Percentiles rank a stretch among this genome's conserved stretches.
Conservation (phyloP, 2,888 invertebrate genomes). For the Pyrochroa serraticornis region DNA sequence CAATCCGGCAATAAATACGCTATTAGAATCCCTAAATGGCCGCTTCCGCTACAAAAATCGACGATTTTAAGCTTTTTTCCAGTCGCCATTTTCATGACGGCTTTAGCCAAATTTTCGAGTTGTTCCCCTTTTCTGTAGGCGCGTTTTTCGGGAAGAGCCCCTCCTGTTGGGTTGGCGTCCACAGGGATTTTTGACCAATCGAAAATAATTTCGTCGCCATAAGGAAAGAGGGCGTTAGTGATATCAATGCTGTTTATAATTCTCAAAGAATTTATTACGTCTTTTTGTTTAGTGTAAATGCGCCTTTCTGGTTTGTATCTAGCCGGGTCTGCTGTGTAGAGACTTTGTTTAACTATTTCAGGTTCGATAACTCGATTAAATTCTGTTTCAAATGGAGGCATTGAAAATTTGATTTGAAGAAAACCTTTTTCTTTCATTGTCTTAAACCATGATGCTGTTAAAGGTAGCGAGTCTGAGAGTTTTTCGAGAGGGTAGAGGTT, state of each 20-base stretch:
- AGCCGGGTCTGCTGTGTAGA: constrained; percentile 80
- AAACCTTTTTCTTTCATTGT: constrained; percentile 45
- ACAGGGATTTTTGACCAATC: constrained; percentile 76
- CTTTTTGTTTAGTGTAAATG: constrained; percentile 76
- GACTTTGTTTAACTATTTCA: constrained; percentile 65
- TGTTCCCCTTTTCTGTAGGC: constrained; percentile 83
- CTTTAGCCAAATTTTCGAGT: constrained; percentile 80
- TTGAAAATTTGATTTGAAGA: constrained; percentile 28
- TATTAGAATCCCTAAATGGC: constrained; percentile 87
- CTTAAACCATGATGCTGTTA: constrained; percentile 69
- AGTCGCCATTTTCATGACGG: constrained; percentile 72
- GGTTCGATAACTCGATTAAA: constrained; percentile 28
- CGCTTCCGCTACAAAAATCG: constrained; percentile 94
- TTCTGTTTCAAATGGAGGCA: constrained; percentile 1
- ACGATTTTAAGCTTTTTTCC: constrained; percentile 69
- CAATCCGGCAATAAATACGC: constrained; percentile 81
- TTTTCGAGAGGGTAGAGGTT: constrained; percentile 48
- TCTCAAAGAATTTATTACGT: constrained; percentile 69
- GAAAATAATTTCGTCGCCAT: constrained; percentile 59
- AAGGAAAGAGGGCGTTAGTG: constrained; percentile 51
- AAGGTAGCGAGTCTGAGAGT: constrained; percentile 60
- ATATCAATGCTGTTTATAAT: constrained; percentile 58
- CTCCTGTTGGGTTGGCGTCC: constrained; percentile 75
- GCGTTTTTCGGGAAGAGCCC: constrained; percentile 77
- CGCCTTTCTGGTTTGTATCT: constrained; percentile 76